These are phyloP conservation scores for Scomber japonicus DNA, from an alignment of 2,113 vertebrate species.

Conservation along the genomic window DNA sequence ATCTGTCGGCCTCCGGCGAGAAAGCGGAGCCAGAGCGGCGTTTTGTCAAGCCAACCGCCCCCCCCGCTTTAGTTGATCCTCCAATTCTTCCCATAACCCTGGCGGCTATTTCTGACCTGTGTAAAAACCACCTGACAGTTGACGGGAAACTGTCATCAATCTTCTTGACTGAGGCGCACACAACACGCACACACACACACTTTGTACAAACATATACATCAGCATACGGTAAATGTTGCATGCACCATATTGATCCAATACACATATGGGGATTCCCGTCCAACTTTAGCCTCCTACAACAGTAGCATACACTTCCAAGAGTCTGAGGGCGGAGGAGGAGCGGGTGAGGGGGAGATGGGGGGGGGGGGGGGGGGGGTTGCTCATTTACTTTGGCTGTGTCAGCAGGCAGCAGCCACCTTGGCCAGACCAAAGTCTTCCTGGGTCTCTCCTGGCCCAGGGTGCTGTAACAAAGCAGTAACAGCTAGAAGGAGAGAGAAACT, in stretches of 20 bases:
- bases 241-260: slow-evolving; percentile 5
- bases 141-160: slow-evolving; percentile 50
- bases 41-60: slow-evolving; percentile 38
- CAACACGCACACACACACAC: slow-evolving; percentile 19
- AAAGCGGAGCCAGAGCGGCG: slow-evolving; percentile 33
- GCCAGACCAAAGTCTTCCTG: slow-evolving; percentile 57
- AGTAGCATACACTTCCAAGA: slow-evolving; percentile 62
- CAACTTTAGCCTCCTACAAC: slow-evolving; percentile 44
- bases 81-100: slow-evolving; percentile 57
- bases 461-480: slow-evolving; percentile 31
- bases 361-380: slow-evolving; percentile 29
- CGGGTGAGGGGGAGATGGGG: background rate
- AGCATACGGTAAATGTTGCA: slow-evolving; percentile 8
- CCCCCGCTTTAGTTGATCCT: slow-evolving; percentile 43
- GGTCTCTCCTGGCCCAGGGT: slow-evolving; percentile 50
- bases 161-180: slow-evolving; percentile 26
- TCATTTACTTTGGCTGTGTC: slow-evolving; percentile 74
- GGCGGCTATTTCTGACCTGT: slow-evolving; percentile 63
- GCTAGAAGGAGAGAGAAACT: slow-evolving; percentile 5
- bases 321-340: slow-evolving; percentile 34
- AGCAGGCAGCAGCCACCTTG: slow-evolving; percentile 55
- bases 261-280: slow-evolving; percentile 59
- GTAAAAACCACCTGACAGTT: slow-evolving; percentile 60
- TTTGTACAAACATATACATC: slow-evolving; percentile 18
- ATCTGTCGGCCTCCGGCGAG: slow-evolving; percentile 62